Evolutionary conservation across 2,888 invertebrate species (phyloP).

Genomic region (Tetranychus piercei): DNA sequence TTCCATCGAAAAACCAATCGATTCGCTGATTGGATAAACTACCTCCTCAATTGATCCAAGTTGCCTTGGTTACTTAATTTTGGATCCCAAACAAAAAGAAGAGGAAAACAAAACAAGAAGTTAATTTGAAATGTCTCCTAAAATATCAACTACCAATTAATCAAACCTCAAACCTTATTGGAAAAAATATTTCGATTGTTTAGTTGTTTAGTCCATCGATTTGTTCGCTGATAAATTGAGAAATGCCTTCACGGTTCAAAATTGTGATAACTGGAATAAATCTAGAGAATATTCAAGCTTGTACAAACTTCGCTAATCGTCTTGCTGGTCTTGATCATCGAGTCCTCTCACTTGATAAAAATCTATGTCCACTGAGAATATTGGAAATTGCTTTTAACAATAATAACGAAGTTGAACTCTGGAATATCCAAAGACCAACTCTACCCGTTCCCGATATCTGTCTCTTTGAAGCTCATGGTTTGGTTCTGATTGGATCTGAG

Average conservation of each 20-base stretch:
- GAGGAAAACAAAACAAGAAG: background rate
- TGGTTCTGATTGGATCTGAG: background rate
- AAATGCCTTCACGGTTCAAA: constrained; percentile 7
- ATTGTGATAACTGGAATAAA: constrained; percentile 3
- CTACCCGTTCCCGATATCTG: background rate
- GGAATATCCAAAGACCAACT: background rate
- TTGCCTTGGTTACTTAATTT: constrained; percentile 2
- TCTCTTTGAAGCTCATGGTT: constrained; percentile 5
- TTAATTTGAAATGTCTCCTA: background rate
- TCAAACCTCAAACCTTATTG: background rate
- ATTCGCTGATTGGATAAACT: background rate
- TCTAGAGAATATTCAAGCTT: background rate
- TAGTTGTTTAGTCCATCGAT: background rate
- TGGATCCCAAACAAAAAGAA: background rate
- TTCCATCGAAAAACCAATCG: background rate
- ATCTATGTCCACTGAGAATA: background rate
- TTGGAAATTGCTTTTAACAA: constrained; percentile 6
- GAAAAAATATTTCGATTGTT: background rate
- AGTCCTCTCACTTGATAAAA: background rate
- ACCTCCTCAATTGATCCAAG: background rate
- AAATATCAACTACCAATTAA: background rate
- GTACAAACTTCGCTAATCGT: constrained; percentile 4
- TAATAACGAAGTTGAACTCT: constrained; percentile 9
- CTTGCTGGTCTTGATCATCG: constrained; percentile 11
- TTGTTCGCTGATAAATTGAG: too few relatives aligned